Evolutionary conservation across 2,888 invertebrate genomes (phyloP).

Genomic region (Eudasyphora cyanicolor): DNA sequence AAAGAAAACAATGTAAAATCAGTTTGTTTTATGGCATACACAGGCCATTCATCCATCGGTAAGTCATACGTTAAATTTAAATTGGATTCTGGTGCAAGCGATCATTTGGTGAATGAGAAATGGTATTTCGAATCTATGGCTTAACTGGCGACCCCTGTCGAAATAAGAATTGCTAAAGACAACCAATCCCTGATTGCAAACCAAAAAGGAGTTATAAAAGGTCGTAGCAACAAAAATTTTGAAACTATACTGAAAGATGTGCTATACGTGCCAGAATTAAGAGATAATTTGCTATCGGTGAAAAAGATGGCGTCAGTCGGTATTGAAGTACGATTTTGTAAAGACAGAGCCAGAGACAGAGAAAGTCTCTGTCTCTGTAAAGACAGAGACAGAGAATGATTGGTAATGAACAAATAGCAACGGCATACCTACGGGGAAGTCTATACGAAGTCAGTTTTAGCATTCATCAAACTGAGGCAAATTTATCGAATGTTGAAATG

Average conservation of each 20-base stretch:
- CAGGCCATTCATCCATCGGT: neutral
- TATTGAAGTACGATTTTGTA: constrained; percentile 23
- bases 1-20: too few relatives aligned
- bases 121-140: constrained; percentile 7
- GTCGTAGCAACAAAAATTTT: constrained; percentile 2
- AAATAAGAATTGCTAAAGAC: constrained; percentile 39
- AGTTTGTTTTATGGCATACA: neutral
- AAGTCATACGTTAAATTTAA: neutral
- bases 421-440: too few relatives aligned
- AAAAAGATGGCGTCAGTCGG: constrained; percentile 42
- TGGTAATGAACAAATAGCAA: too few relatives aligned
- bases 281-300: constrained; percentile 46
- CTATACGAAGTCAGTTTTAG: too few relatives aligned
- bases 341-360: constrained; percentile 25
- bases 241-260: constrained; percentile 37
- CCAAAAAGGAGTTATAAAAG: constrained; percentile 24
- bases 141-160: constrained; percentile 17
- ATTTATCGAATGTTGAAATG: too few relatives aligned
- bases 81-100: constrained; percentile 26
- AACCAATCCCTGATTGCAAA: constrained; percentile 37
- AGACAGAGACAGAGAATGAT: too few relatives aligned
- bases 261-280: constrained; percentile 39
- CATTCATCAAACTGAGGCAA: too few relatives aligned
- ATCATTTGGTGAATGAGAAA: constrained; percentile 27
- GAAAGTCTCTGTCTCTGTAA: too few relatives aligned